Evolutionary conservation across 2,113 vertebrate genomes (phyloP), one percentile per base, ranked within the genome.

Genomic region (Dolichotis patagonum): DNA sequence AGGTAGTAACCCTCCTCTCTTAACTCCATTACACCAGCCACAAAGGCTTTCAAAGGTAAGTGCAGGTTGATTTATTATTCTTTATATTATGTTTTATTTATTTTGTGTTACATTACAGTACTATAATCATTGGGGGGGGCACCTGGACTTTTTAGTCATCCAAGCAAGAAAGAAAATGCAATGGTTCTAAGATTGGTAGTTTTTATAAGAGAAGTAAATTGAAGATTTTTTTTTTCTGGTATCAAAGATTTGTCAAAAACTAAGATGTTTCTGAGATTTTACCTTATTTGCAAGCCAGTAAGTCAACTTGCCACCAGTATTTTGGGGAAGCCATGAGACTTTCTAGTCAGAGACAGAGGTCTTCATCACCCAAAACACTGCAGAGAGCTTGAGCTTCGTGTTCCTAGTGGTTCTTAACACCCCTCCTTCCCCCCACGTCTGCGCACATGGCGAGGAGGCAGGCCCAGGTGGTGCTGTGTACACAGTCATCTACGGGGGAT

Each of bases 81-180:
- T 30, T 16, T 16, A 30, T 77, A 49, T 49, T 77, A 26, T 77
- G 28, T 49, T 77, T 77, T 77, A 69, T n/a, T 69, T 69, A 46
- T 77, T 46, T 43, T 46, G 26, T 77, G 69, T 24, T 75, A 5
- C 43, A 46, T 24, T 75, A 5, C 38, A 46, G 73, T 28, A 46
- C 73, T 28, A 13, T 46, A 77, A 7, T 77, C 35, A 69, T 46
- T 77, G 46, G 43, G 26, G 43, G 30, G 46, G 46, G 5, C 46
- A 49, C 9, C 46, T 73, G 26, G 32, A 35, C 85, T 95, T 82
- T n/a, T 96, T 92, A 71, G 73, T 94, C 32, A 94, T 89, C 24
- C 85, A 67, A 60, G 22, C n/a, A 92, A 77, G 65, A 38, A 91
- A 80, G 35, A 67, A 93, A 94, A 75, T 83, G 54, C 24, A 88